A percentile compares a stretch with the other conserved stretches of the same genome.
Evolutionary conservation across 2,888 invertebrate genomes (phyloP).

Genomic region (Pterostichus madidus): DNA sequence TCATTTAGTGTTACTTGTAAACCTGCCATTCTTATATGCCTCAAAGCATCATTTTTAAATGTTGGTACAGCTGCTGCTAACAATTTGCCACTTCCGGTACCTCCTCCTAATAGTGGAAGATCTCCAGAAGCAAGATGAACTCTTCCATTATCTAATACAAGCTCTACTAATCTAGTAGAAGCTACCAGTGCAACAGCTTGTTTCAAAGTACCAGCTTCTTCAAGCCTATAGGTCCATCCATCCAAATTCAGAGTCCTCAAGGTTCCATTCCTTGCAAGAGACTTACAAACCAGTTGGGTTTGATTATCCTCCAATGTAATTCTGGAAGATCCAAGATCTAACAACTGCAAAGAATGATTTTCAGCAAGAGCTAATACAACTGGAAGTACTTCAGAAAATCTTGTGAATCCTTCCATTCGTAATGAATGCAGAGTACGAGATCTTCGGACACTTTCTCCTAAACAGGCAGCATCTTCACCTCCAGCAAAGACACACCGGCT

Average conservation of each 20-base stretch:
- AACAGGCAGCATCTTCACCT: constrained; percentile 79
- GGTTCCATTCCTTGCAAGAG: constrained; percentile 77
- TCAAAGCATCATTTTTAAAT: constrained; percentile 75
- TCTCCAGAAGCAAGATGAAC: constrained; percentile 78
- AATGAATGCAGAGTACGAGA: constrained; percentile 79
- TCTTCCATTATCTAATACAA: constrained; percentile 79
- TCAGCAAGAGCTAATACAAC: constrained; percentile 79
- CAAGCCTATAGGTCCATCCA: constrained; percentile 80
- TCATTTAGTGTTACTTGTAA: constrained; percentile 77
- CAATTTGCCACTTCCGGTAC: constrained; percentile 25
- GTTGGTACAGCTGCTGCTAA: constrained; percentile 39
- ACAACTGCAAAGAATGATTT: constrained; percentile 78
- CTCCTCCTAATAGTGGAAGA: constrained; percentile 73
- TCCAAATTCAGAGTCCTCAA: constrained; percentile 79
- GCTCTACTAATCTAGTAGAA: constrained; percentile 78
- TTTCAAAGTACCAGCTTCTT: constrained; percentile 78
- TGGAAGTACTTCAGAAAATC: constrained; percentile 80
- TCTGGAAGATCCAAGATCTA: constrained; percentile 79
- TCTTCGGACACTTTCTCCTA: constrained; percentile 79
- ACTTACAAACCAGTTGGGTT: constrained; percentile 77
- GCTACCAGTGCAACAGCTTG: constrained; percentile 78
- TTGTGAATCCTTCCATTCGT: constrained; percentile 79
- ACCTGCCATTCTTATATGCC: constrained; percentile 78
- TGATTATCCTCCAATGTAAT: constrained; percentile 79
- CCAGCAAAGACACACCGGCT: constrained; percentile 79